Conservation (phyloP, 2,113 vertebrate species). For the Chinchilla lanigera region DNA sequence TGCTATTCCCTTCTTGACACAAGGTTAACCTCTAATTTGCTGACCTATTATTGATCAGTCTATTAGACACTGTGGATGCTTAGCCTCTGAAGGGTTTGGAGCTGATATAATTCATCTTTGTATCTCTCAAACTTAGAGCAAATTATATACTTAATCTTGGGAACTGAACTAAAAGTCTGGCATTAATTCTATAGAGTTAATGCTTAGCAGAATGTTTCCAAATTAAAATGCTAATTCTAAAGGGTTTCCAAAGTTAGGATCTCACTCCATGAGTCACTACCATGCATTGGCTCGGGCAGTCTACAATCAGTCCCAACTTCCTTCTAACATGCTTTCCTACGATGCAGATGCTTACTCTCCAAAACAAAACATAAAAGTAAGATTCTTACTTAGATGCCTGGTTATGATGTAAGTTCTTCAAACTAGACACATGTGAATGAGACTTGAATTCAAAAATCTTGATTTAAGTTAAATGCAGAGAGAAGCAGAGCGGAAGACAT, state of each 20-base stretch:
- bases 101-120: not conserved
- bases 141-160: constrained; percentile 29
- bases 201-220: constrained; percentile 6
- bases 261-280: constrained; percentile 23
- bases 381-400: not conserved
- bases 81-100: not conserved
- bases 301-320: not conserved
- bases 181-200: constrained; percentile 28
- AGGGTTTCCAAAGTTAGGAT: not conserved
- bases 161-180: constrained; percentile 28
- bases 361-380: not conserved
- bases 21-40: constrained; percentile 18
- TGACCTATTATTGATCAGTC: constrained; percentile 26
- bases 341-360: not conserved
- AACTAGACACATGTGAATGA: not conserved
- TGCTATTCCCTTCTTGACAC: not conserved
- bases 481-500: not conserved
- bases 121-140: not conserved
- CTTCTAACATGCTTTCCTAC: not conserved
- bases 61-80: not conserved
- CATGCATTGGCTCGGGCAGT: not conserved
- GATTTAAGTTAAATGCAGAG: not conserved
- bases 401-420: not conserved
- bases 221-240: constrained; percentile 50
- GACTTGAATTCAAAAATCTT: constrained; percentile 8